Conservation (phyloP, 1,140 invertebrate genomes). For the Zaprionus inermis region DNA sequence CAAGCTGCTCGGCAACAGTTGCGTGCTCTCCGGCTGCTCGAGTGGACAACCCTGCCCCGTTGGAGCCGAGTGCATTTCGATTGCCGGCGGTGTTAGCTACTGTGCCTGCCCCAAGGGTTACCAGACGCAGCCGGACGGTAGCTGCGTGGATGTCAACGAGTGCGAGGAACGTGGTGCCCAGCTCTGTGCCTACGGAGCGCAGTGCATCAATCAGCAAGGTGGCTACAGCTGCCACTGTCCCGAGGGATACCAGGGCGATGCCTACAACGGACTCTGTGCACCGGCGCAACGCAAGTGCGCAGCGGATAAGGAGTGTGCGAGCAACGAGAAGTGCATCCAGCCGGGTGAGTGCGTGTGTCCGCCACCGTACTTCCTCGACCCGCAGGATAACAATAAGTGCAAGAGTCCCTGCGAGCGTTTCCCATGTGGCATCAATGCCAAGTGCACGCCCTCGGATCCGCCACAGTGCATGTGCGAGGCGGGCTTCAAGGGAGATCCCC, state of each 20-base stretch:
- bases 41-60: slow-evolving; percentile 90
- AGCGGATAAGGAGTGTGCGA: slow-evolving; percentile 91
- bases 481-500: slow-evolving; percentile 93
- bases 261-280: slow-evolving; percentile 89
- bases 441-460: slow-evolving; percentile 95
- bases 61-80: slow-evolving; percentile 94
- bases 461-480: slow-evolving; percentile 94
- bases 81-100: slow-evolving; percentile 95
- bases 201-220: slow-evolving; percentile 92
- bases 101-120: slow-evolving; percentile 94
- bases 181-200: slow-evolving; percentile 93
- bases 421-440: slow-evolving; percentile 95
- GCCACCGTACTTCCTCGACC: slow-evolving; percentile 93
- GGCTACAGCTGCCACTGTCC: slow-evolving; percentile 93
- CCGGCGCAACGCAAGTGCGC: slow-evolving; percentile 92
- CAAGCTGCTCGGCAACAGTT: slow-evolving; percentile 91
- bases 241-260: slow-evolving; percentile 88
- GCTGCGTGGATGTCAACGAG: slow-evolving; percentile 93
- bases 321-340: slow-evolving; percentile 95
- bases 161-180: slow-evolving; percentile 89
- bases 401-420: slow-evolving; percentile 95
- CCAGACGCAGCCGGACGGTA: slow-evolving; percentile 89
- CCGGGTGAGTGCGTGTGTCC: slow-evolving; percentile 95
- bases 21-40: slow-evolving; percentile 93
- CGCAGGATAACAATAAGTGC: slow-evolving; percentile 91